These are phyloP conservation scores for Oostethus manadensis DNA, from an alignment of 2,113 vertebrate species.

Conservation along the genomic window DNA sequence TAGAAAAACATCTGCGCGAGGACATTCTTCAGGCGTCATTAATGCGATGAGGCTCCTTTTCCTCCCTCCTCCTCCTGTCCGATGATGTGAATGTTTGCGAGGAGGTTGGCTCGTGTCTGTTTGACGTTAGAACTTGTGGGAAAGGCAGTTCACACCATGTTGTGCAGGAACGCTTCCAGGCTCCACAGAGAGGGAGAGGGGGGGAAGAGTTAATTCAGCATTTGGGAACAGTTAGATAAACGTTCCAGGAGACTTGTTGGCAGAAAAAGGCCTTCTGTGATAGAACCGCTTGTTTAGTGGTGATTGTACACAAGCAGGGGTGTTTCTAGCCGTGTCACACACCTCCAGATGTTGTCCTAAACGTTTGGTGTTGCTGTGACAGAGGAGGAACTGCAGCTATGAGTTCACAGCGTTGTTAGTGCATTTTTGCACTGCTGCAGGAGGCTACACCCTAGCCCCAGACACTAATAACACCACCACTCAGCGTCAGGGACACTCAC, in stretches of 20 bases:
- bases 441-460: slow-evolving; percentile 53
- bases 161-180: slow-evolving; percentile 43
- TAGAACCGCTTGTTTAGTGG: slow-evolving; percentile 18
- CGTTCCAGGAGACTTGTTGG: slow-evolving; percentile 24
- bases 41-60: slow-evolving; percentile 42
- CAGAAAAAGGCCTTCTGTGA: slow-evolving; percentile 11
- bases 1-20: slow-evolving; percentile 66
- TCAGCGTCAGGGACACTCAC: slow-evolving; percentile 39
- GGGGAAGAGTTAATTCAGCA: slow-evolving; percentile 29
- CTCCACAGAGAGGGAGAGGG: slow-evolving; percentile 26
- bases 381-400: slow-evolving; percentile 34
- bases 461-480: slow-evolving; percentile 44
- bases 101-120: slow-evolving; percentile 55
- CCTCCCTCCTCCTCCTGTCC: slow-evolving; percentile 22
- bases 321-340: slow-evolving; percentile 14
- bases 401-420: slow-evolving; percentile 54
- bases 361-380: slow-evolving; percentile 24
- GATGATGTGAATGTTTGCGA: slow-evolving; percentile 60
- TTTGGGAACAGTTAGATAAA: slow-evolving; percentile 47
- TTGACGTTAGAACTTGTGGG: slow-evolving; percentile 68
- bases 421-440: slow-evolving; percentile 58
- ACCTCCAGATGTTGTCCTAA: slow-evolving; percentile 14
- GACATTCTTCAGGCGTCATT: slow-evolving; percentile 55
- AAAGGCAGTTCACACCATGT: slow-evolving; percentile 60
- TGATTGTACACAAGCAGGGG: slow-evolving; percentile 15